phyloP scores from a whole-genome alignment of 2,888 invertebrate genomes.

The Nysson spinosus region DNA sequence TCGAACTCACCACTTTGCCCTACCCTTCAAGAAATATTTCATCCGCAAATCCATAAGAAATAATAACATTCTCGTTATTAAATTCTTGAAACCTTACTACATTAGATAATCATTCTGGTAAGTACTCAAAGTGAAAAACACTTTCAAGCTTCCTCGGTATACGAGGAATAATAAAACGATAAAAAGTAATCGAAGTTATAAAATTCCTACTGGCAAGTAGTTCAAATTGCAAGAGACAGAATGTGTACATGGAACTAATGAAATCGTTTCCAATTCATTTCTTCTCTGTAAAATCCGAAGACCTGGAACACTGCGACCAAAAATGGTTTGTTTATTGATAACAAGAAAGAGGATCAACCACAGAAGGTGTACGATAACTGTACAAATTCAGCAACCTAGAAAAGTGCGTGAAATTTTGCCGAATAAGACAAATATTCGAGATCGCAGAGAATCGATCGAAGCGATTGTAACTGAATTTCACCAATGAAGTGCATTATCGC shows the following conservation, averaged over 20 bases:
- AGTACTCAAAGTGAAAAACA: slow-evolving; percentile 28
- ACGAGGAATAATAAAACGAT: no score
- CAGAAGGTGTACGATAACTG: slow-evolving; percentile 3
- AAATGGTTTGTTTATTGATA: no score
- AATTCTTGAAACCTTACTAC: slow-evolving; percentile 1
- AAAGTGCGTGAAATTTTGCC: slow-evolving; percentile 14
- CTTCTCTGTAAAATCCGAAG: no score
- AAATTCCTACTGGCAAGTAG: no score
- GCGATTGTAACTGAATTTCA: slow-evolving; percentile 32
- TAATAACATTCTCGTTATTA: no score
- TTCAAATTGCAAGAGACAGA: no score
- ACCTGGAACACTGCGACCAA: no score
- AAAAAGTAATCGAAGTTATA: no score
- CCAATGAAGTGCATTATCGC: slow-evolving; percentile 1
- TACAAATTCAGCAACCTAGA: slow-evolving; percentile 1
- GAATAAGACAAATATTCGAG: slow-evolving; percentile 29
- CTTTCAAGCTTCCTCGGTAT: slow-evolving; percentile 54
- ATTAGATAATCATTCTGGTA: slow-evolving; percentile 9
- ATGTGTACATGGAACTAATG: no score
- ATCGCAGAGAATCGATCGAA: slow-evolving; percentile 31
- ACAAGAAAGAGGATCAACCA: slow-evolving; percentile 1
- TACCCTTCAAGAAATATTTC: neutral
- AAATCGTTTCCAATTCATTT: no score
- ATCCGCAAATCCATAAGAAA: neutral
- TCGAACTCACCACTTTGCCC: slow-evolving; percentile 9